phyloP scores from a whole-genome alignment of 1,140 invertebrate genomes.

The Aphelenchoides avenae region DNA sequence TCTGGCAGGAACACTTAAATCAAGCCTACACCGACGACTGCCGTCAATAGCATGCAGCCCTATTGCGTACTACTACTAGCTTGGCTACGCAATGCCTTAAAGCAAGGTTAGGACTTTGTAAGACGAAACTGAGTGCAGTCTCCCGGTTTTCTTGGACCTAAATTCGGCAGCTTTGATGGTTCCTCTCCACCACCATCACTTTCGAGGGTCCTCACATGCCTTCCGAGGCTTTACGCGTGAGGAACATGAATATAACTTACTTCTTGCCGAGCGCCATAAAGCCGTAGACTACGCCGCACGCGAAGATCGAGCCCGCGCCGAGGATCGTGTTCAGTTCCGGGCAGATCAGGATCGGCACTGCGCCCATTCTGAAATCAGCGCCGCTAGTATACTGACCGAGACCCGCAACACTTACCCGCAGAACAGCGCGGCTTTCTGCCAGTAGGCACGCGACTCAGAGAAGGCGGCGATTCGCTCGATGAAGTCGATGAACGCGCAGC shows the following conservation, averaged over 20 bases:
- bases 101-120: not conserved
- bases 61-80: no score
- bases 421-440: constrained; percentile 82
- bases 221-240: no score
- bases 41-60: no score
- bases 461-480: constrained; percentile 76
- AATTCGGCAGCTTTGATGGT: not conserved
- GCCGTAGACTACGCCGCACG: constrained; percentile 81
- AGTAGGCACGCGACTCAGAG: constrained; percentile 77
- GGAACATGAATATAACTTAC: constrained; percentile 43
- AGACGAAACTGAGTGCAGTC: constrained; percentile 6
- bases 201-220: constrained; percentile 13
- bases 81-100: no score
- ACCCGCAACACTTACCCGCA: constrained; percentile 73
- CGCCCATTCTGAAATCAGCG: constrained; percentile 49
- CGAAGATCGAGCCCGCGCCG: constrained; percentile 80
- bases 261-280: constrained; percentile 76
- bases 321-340: constrained; percentile 73
- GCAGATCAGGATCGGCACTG: constrained; percentile 72
- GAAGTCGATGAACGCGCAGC: constrained; percentile 87
- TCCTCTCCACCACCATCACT: not conserved
- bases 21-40: no score
- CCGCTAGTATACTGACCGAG: constrained; percentile 22
- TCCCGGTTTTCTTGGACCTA: constrained; percentile 3
- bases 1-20: no score